Percentiles rank a stretch among this genome's conserved stretches.
phyloP scores from a whole-genome alignment of 2,888 invertebrate species.

The Rhabditoides inermis region DNA sequence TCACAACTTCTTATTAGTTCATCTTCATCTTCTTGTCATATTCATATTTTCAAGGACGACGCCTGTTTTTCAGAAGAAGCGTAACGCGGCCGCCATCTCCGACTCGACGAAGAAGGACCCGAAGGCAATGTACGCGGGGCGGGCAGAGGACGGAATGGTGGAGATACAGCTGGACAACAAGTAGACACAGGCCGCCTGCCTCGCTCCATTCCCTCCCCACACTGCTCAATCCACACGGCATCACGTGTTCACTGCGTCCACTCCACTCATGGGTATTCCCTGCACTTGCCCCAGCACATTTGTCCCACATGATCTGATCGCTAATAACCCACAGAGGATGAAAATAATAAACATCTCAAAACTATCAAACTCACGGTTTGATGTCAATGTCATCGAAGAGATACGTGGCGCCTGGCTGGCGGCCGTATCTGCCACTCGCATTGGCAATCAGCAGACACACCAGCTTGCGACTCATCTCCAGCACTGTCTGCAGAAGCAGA shows the following conservation, averaged over 20 bases:
- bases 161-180: constrained; percentile 30
- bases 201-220: too few relatives aligned
- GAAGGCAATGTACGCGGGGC: constrained; percentile 2
- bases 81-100: constrained; percentile 7
- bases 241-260: too few relatives aligned
- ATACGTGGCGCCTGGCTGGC: too few relatives aligned
- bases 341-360: too few relatives aligned
- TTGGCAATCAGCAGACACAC: too few relatives aligned
- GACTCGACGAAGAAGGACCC: constrained; percentile 7
- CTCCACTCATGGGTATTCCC: too few relatives aligned
- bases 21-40: neutral
- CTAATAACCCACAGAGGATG: too few relatives aligned
- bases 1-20: neutral
- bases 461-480: constrained; percentile 36
- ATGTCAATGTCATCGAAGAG: constrained; percentile 14
- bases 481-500: constrained; percentile 44
- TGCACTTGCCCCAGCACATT: too few relatives aligned
- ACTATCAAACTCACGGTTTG: constrained; percentile 13
- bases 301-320: too few relatives aligned
- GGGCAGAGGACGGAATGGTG: constrained; percentile 35
- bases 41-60: neutral
- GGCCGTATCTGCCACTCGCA: too few relatives aligned
- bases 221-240: too few relatives aligned
- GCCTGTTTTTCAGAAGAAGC: constrained; percentile 12
- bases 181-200: too few relatives aligned